phyloP scores from a whole-genome alignment of 2,113 vertebrate species.

The Dascyllus trimaculatus region DNA sequence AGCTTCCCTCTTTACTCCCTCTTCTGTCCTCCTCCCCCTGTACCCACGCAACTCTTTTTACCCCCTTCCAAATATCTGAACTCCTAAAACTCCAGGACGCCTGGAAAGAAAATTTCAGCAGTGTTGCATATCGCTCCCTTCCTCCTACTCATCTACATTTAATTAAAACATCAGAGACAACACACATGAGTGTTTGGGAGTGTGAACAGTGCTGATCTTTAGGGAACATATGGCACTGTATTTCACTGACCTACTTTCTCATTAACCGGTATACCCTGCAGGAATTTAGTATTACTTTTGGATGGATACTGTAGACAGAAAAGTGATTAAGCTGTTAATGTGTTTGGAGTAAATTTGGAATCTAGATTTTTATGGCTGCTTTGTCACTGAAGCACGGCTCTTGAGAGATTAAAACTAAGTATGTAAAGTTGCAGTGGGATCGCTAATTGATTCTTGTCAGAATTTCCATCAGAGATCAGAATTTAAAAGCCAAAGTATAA shows the following conservation, averaged over 20 bases:
- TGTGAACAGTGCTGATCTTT: conserved; percentile 55
- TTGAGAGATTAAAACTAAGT: conserved; percentile 4
- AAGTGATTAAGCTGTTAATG: conserved; percentile 50
- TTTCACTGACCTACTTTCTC: conserved; percentile 74
- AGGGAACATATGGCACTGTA: conserved; percentile 51
- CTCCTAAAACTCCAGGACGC: conserved; percentile 46
- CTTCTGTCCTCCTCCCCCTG: conserved; percentile 2
- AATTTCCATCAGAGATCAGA: no score
- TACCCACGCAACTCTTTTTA: background rate
- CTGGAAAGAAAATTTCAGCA: conserved; percentile 58
- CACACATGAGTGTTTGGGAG: conserved; percentile 26
- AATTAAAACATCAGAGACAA: conserved; percentile 78
- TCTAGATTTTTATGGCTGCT: background rate
- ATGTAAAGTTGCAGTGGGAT: background rate
- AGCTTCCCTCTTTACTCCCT: conserved; percentile 4
- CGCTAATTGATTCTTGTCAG: no score
- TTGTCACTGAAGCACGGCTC: background rate
- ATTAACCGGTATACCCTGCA: conserved; percentile 57
- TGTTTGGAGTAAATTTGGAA: conserved; percentile 30
- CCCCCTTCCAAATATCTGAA: conserved; percentile 36
- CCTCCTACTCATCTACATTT: conserved; percentile 69
- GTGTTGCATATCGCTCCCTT: conserved; percentile 48
- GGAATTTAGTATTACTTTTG: conserved; percentile 51
- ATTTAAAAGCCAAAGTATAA: background rate
- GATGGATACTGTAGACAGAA: conserved; percentile 27